Base-by-base conservation (phyloP, 2,888 invertebrate genomes). In the Phytoseiulus persimilis region DNA sequence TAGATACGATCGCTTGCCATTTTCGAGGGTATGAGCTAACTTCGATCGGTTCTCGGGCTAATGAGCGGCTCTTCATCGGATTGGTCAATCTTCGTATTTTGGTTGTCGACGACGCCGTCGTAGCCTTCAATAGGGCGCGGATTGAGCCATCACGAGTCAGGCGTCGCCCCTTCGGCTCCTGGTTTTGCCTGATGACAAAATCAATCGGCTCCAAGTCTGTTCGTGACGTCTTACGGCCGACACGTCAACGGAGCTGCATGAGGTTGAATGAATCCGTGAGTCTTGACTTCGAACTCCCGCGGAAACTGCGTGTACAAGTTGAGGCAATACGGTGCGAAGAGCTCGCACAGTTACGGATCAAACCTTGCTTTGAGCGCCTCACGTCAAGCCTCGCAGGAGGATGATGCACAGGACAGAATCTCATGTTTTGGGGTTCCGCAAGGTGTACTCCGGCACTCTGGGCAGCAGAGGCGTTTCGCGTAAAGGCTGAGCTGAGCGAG, bases 81-180 rank as follows among this genome's bases (percentile, higher is more conserved):
- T 65, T 65, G 65, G 65, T 65, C 65, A 65, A 65, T 65, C 65
- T 65, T 65, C 65, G 65, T 65, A 65, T 65, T 65, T 65, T 65
- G 1, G 65, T 28, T 28, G 65, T 65, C 65, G 65, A 65, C 65
- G 39, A 39, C 18, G 65, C 65, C 18, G 65, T 18, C 65, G 65
- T 14, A 14, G 65, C 18, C 65, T 6, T 23, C 65, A 65, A 65
- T 65, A 65, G 65, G 65, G 28, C 5, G 65, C 65, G 18, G 65
- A 65, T 65, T 65, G 65, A 65, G 65, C 65, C 65, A 65, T 65
- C 65, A 65, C 65, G 65, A 65, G 39, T 39, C 39, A 39, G 23
- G 65, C 65, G 65, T 65, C 65, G 65, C 18, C 18, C 23, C 65
- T 39, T 39, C 2, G 65, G 65, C 65, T 65, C 28, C 65, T 65